Conservation (phyloP, 2,888 invertebrate species). For the Arctia plantaginis region DNA sequence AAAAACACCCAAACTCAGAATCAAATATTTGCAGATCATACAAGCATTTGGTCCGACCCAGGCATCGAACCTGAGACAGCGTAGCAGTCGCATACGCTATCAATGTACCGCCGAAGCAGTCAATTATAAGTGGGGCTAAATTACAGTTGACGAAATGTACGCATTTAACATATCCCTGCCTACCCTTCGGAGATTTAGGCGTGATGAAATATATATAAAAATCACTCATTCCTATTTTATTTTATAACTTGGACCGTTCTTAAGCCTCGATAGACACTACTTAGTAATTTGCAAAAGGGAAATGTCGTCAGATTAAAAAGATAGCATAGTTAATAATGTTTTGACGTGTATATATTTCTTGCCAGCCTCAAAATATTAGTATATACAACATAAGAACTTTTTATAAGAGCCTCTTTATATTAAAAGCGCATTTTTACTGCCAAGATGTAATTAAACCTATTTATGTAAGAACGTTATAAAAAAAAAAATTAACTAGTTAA, state of each 20-base stretch:
- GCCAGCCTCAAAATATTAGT: background rate
- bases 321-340: slow-evolving; percentile 56
- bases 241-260: slow-evolving; percentile 31
- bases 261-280: slow-evolving; percentile 30
- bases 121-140: no score
- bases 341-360: slow-evolving; percentile 33
- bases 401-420: background rate
- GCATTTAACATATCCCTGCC: no score
- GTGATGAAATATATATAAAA: background rate
- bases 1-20: no score
- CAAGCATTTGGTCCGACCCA: no score
- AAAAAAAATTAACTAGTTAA: no score
- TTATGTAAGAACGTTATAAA: background rate
- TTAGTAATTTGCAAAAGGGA: slow-evolving; percentile 59
- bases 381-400: background rate
- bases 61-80: no score
- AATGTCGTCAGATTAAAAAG: slow-evolving; percentile 57
- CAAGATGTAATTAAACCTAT: background rate
- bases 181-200: no score
- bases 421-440: background rate
- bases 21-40: no score
- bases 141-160: no score
- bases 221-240: background rate
- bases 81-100: no score
- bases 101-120: no score